These are phyloP conservation scores for Mercenaria mercenaria DNA, from an alignment of 1,140 invertebrate species.

Conservation along the genomic window DNA sequence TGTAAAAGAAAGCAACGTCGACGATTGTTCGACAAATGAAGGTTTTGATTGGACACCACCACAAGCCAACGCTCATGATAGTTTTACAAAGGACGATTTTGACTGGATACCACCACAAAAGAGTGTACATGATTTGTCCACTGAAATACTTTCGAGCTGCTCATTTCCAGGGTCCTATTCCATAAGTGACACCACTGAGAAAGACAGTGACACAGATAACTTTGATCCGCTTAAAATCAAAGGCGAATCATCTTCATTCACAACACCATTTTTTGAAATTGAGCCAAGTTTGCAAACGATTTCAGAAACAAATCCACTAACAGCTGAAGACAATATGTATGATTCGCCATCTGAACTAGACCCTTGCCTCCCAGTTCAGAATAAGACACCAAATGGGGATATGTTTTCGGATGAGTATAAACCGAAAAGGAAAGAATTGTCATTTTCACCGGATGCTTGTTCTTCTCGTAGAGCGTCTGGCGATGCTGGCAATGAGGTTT, in stretches of 20 bases:
- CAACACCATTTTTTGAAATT: constrained; percentile 24
- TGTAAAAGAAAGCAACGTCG: not conserved
- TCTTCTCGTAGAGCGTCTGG: not conserved
- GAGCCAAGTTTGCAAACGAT: not conserved
- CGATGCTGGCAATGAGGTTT: not conserved
- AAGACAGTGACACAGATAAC: not conserved
- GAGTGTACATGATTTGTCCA: not conserved
- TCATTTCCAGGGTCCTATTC: not conserved
- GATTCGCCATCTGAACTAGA: not conserved
- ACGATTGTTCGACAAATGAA: constrained; percentile 8
- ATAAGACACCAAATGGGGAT: constrained; percentile 44
- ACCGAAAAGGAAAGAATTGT: constrained; percentile 11
- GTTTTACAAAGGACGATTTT: not conserved
- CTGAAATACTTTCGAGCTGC: not conserved
- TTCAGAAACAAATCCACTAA: not conserved
- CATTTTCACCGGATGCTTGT: constrained; percentile 28
- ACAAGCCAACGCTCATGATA: not conserved
- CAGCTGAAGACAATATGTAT: constrained; percentile 16
- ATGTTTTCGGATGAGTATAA: constrained; percentile 34
- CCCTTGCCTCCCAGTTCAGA: not conserved
- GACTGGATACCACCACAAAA: constrained; percentile 15
- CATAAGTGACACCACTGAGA: not conserved
- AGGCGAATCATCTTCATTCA: not conserved
- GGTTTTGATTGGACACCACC: constrained; percentile 43
- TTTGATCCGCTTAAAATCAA: not conserved